Base-by-base conservation (phyloP, 2,888 invertebrate genomes). In the Automeris io region DNA sequence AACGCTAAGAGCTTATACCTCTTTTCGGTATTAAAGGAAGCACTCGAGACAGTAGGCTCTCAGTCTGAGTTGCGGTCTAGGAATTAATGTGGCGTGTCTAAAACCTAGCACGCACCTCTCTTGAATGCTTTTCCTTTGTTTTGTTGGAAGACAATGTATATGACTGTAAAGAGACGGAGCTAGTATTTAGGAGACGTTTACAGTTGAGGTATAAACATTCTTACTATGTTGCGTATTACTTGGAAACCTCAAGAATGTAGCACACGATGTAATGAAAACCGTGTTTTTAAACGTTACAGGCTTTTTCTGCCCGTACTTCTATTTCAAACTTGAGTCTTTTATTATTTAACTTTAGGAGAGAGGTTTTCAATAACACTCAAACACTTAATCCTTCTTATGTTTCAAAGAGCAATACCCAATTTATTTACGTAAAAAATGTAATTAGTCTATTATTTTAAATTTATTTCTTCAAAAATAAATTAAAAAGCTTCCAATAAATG, bases 71-170 rank as follows among this genome's bases (percentile, higher is more conserved):
- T 56, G 73, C 61, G 74, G 77, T 74, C 78, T 78, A 77, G 75
- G 68, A 76, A 81, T 81, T 80, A 83, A 81, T 81, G 80, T 73
- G 58, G 65, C 73, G 60, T 74, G 70, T 66, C 75, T 78, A 70
- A 79, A 77, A 68, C 75, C 57, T 54, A 56, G 62, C 76, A 76
- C 76, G 76, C 75, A 77, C 66, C 59, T 62, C 57, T 44, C 53
- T 51, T 49, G 55, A 61, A 60, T 54, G 51, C 61, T 69, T 66
- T 70, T 61, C 53, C 68, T 70, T 71, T 71, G 66, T 70, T 57
- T 63, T 8, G 13, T 7, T 26, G 26, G 13, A 16, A 16, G 16
- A 29, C 29, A 29, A 16, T 29, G n/a, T 16, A 16, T 16, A 16
- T 3, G 29, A 5, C 29, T 29, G 29, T n/a, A 16, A 29, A 16